Evolutionary conservation across 2,797 vertebrate species (phyloP), one percentile per base, ranked within the genome.

Genomic region (Coendou prehensilis): DNA sequence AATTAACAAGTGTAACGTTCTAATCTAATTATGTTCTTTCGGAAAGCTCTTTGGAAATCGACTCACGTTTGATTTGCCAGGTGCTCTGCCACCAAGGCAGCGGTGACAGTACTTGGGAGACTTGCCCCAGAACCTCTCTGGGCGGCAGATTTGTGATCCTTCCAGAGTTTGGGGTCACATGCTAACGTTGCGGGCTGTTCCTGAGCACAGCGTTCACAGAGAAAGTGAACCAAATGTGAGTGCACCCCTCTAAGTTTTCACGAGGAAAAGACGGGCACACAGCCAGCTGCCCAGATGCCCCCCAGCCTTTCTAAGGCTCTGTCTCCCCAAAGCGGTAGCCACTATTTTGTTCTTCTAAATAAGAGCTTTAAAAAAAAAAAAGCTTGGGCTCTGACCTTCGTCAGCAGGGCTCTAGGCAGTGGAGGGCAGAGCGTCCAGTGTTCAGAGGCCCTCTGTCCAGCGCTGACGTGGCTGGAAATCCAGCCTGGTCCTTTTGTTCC

Each of bases 21-120:
- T 98, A 98, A 98, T 98, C 98, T 98, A 98, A 98, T 98, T 98
- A 98, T 93, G 64, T 96, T 97, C 97, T 92, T 97, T 96, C 17
- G 33, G 88, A 89, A 89, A 87, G 82, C 76, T 85, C 88, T 79
- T 63, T 88, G 88, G 63, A 94, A 84, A 73, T 52, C 33, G 89
- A 93, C 87, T 93, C 37, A 1, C 13, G 54, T 93, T 18, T 73
- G 87, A 81, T 71, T n/a, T 84, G 89, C 41, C 33, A 5, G 78
- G 45, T 1, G 20, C 28, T 56, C 22, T 73, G 28, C 63, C 83
- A 2, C 80, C 7, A 0, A 54, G 57, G 23, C 64, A 0, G 45
- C 23, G 0, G 56, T 57, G 20, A 8, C 67, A 4, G 5, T 0
- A 2, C 0, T 0, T 2, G 3, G 57, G 82, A 41, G 59, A 6